Base-by-base conservation (phyloP, 2,888 invertebrate species). In the Syrphus vitripennis region DNA sequence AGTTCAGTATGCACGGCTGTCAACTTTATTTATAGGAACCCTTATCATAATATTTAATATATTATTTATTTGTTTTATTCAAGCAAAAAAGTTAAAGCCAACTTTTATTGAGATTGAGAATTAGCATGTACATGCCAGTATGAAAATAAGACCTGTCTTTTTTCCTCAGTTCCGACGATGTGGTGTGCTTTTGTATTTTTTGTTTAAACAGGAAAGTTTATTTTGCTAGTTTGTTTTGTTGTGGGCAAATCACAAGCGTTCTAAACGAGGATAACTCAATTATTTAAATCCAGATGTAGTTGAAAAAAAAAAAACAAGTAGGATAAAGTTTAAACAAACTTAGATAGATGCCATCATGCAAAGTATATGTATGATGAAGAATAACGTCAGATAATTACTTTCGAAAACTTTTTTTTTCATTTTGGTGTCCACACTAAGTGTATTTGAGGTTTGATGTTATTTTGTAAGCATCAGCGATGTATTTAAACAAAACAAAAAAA, bases 41-140 rank as follows among this genome's bases (percentile, higher is more conserved):
- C n/a, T n/a, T n/a, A n/a, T n/a, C n/a, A n/a, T n/a, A n/a, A n/a
- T n/a, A n/a, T n/a, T n/a, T n/a, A n/a, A n/a, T n/a, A n/a, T n/a
- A n/a, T n/a, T n/a, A n/a, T n/a, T n/a, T n/a, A n/a, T n/a, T n/a
- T n/a, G n/a, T n/a, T n/a, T n/a, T n/a, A n/a, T n/a, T n/a, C n/a
- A n/a, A n/a, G n/a, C n/a, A n/a, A 19, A 48, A 26, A 82, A 69
- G 37, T 78, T 74, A 72, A 55, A 78, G 72, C 37, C 6, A 40
- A 74, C 34, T 79, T 79, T 79, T 83, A 74, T 83, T 74, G 63
- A 16, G 10, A 65, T 83, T 75, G 37, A 12, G 34, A 70, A 65
- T 83, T 79, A 65, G 50, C 83, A 70, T 65, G 26, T 40, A 50
- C 26, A 9, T 26, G 40, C 2, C 40, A 61, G 69, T 78, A 74